phyloP scores from a whole-genome alignment of 2,888 invertebrate species.

The Andrena praecox region DNA sequence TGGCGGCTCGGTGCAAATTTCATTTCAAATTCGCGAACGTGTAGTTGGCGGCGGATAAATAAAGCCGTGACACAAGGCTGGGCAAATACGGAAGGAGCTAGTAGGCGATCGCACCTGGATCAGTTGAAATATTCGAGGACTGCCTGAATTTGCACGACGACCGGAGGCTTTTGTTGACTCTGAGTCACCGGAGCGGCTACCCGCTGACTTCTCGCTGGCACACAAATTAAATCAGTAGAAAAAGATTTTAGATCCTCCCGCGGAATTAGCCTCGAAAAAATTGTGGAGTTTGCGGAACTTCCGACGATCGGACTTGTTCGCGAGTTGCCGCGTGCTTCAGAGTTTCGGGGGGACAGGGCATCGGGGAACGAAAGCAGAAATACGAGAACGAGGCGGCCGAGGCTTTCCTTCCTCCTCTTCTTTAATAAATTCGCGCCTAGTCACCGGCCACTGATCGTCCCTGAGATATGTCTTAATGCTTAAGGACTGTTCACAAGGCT shows the following conservation, averaged over 20 bases:
- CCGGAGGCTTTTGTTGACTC: no score
- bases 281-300: neutral
- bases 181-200: no score
- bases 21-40: neutral
- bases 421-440: slow-evolving; percentile 40
- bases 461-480: slow-evolving; percentile 32
- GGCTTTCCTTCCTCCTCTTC: slow-evolving; percentile 21
- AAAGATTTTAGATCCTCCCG: no score
- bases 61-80: neutral
- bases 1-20: neutral
- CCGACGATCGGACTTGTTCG: neutral
- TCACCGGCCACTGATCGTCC: slow-evolving; percentile 34
- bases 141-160: no score
- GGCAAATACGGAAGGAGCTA: neutral
- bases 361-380: neutral
- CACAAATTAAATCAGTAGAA: no score
- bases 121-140: no score
- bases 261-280: neutral
- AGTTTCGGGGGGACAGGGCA: neutral
- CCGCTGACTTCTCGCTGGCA: no score
- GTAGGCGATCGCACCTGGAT: neutral
- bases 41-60: neutral
- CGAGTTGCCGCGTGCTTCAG: neutral
- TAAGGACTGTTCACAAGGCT: neutral
- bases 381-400: neutral